Evolutionary conservation across 2,797 vertebrate species (phyloP).

Genomic region (Aeoliscus strigatus): DNA sequence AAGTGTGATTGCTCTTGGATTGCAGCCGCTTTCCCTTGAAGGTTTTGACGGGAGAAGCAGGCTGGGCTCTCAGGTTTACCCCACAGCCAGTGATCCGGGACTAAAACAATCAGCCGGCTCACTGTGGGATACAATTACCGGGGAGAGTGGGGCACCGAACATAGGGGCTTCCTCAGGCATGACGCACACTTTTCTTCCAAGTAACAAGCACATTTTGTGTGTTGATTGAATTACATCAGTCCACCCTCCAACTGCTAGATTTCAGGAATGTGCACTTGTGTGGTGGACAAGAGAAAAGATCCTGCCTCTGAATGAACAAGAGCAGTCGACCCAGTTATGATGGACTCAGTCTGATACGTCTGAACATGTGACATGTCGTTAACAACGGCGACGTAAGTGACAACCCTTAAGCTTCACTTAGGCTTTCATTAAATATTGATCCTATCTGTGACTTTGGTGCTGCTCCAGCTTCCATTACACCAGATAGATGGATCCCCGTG

Average conservation of each 20-base stretch:
- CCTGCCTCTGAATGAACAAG: no score
- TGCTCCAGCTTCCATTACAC: constrained; percentile 62
- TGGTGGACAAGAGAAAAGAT: no score
- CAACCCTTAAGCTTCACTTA: constrained; percentile 72
- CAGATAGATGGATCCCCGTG: constrained; percentile 71
- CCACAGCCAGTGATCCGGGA: constrained; percentile 77
- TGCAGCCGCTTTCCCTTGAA: constrained; percentile 75
- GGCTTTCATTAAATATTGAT: constrained; percentile 74
- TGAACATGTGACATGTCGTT: constrained; percentile 69
- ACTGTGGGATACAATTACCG: constrained; percentile 79
- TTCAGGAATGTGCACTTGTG: no score
- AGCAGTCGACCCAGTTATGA: no score
- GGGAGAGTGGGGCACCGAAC: constrained; percentile 56
- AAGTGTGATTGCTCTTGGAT: constrained; percentile 83
- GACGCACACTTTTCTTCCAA: constrained; percentile 56
- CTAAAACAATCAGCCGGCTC: constrained; percentile 80
- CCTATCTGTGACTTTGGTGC: constrained; percentile 60
- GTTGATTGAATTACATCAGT: constrained; percentile 66
- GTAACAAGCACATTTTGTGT: constrained; percentile 57
- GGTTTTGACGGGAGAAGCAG: constrained; percentile 81
- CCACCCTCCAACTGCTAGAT: constrained; percentile 45
- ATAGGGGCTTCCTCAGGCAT: constrained; percentile 68
- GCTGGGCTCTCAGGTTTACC: constrained; percentile 75
- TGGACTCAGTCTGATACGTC: constrained; percentile 62
- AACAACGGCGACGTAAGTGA: constrained; percentile 59